Conservation (phyloP, 2,888 invertebrate species). For the Pseudococcus viburni region DNA sequence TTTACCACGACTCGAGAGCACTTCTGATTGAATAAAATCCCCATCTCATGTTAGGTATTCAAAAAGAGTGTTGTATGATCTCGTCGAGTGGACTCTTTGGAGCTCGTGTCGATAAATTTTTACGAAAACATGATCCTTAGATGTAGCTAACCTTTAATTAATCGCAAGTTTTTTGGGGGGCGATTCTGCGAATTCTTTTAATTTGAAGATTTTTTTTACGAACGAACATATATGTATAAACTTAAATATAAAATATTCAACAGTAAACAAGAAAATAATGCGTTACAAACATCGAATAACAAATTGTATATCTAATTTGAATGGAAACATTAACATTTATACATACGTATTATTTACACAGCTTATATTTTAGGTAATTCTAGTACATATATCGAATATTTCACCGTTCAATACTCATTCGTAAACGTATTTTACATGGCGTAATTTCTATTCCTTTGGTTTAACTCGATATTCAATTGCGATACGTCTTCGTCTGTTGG, state of each 20-base stretch:
- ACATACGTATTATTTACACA: constrained; percentile 31
- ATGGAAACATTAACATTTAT: constrained; percentile 18
- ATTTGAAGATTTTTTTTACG: not conserved
- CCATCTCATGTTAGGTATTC: not conserved
- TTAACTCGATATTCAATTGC: constrained; percentile 52
- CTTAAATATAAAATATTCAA: no score
- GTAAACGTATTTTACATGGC: constrained; percentile 43
- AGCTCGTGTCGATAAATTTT: not conserved
- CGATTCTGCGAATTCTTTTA: not conserved
- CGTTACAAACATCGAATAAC: not conserved
- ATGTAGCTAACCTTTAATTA: not conserved
- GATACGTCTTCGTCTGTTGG: constrained; percentile 14
- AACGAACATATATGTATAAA: no score
- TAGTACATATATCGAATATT: constrained; percentile 34
- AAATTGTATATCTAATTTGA: not conserved
- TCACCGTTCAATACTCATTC: not conserved
- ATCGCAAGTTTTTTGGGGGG: not conserved
- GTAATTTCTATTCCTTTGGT: constrained; percentile 60
- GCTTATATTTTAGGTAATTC: not conserved
- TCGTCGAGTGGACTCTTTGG: not conserved
- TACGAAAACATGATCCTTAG: not conserved
- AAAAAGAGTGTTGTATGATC: not conserved
- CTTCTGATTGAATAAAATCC: not conserved
- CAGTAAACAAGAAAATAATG: no score
- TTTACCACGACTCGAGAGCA: not conserved